These are phyloP conservation scores for Epinotia brunnichana DNA, from an alignment of 2,888 invertebrate species.

Conservation along the genomic window DNA sequence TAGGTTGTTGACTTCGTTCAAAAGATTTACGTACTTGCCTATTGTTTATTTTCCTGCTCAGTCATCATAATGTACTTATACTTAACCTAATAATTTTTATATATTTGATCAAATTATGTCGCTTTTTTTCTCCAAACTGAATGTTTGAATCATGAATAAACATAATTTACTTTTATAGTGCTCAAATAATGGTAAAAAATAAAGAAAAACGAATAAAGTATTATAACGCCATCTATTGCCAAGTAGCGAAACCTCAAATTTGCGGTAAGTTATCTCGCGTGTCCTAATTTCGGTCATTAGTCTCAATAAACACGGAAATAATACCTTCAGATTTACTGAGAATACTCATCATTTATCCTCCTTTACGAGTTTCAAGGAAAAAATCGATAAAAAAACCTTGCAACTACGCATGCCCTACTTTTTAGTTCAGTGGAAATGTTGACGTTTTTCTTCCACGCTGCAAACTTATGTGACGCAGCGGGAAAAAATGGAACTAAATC, in stretches of 20 bases:
- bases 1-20: constrained; percentile 14
- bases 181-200: neutral
- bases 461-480: constrained; percentile 26
- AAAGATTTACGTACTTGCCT: neutral
- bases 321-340: constrained; percentile 31
- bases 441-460: constrained; percentile 63
- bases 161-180: neutral
- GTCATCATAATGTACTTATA: neutral
- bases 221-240: constrained; percentile 69
- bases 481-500: constrained; percentile 28
- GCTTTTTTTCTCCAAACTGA: too few relatives aligned
- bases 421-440: constrained; percentile 69
- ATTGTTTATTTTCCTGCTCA: constrained; percentile 2
- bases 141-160: neutral
- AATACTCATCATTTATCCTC: constrained; percentile 55
- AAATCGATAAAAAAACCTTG: constrained; percentile 62
- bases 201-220: neutral
- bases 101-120: neutral
- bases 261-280: constrained; percentile 58
- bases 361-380: constrained; percentile 59
- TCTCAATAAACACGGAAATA: constrained; percentile 53
- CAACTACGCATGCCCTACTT: constrained; percentile 73
- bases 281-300: constrained; percentile 70
- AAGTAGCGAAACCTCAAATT: constrained; percentile 64
- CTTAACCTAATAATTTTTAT: neutral